Conservation (phyloP, 2,888 invertebrate genomes). For the Ganaspis brasiliensis region DNA sequence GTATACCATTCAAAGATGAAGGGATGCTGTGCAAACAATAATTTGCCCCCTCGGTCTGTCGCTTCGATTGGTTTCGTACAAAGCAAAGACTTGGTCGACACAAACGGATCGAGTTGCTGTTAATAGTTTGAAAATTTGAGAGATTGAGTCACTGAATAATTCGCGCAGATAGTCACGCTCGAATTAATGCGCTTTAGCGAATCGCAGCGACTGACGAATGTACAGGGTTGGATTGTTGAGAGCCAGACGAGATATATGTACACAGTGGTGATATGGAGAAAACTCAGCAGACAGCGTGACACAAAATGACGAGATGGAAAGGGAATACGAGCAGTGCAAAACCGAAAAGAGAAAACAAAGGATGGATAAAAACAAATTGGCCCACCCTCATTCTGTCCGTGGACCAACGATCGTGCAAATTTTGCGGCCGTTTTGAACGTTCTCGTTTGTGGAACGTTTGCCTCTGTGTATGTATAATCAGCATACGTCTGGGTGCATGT, state of each 20-base stretch:
- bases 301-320: slow-evolving; percentile 48
- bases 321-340: slow-evolving; percentile 30
- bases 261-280: slow-evolving; percentile 5
- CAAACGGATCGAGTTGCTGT: slow-evolving; percentile 52
- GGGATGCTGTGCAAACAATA: slow-evolving; percentile 7
- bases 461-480: slow-evolving; percentile 48
- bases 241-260: background rate
- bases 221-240: slow-evolving; percentile 9
- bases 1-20: slow-evolving; percentile 13
- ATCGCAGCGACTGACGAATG: slow-evolving; percentile 9
- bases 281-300: slow-evolving; percentile 38
- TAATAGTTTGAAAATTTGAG: slow-evolving; percentile 49
- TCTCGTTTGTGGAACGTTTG: slow-evolving; percentile 50
- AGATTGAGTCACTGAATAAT: slow-evolving; percentile 49
- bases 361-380: slow-evolving; percentile 29
- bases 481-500: slow-evolving; percentile 47
- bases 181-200: slow-evolving; percentile 52
- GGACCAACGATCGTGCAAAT: slow-evolving; percentile 45
- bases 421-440: slow-evolving; percentile 52
- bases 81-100: background rate
- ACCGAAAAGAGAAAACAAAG: slow-evolving; percentile 37
- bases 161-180: slow-evolving; percentile 55
- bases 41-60: slow-evolving; percentile 1
- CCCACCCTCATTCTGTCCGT: background rate
- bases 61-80: slow-evolving; percentile 1